Percentiles rank a stretch among this genome's conserved stretches.
Conservation (phyloP, 2,888 invertebrate genomes). For the Dermolepida albohirtum region DNA sequence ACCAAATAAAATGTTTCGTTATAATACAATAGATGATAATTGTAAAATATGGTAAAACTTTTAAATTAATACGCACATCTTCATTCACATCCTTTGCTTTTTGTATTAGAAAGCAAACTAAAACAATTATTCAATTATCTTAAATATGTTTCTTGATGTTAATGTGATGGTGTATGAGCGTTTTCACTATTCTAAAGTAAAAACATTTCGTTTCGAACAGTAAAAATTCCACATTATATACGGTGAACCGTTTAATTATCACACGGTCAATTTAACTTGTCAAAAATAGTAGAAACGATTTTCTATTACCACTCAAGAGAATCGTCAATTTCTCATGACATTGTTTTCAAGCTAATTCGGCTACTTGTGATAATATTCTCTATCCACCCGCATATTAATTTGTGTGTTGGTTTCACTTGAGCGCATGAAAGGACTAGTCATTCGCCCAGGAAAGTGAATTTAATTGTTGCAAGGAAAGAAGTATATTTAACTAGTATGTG, state of each 20-base stretch:
- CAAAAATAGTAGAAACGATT: conserved; percentile 13
- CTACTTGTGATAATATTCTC: conserved; percentile 18
- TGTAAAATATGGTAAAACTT: no score
- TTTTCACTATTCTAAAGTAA: conserved; percentile 23
- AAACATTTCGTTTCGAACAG: conserved; percentile 22
- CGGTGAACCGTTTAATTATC: conserved; percentile 27
- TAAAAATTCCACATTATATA: conserved; percentile 24
- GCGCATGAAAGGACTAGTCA: not conserved
- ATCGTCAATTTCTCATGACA: conserved; percentile 20
- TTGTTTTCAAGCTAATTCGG: conserved; percentile 15
- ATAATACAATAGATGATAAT: no score
- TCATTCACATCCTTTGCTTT: not conserved
- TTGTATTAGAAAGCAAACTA: conserved; percentile 4
- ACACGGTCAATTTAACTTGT: conserved; percentile 29
- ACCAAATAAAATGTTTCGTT: no score
- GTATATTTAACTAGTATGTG: no score
- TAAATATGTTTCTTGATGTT: conserved; percentile 10
- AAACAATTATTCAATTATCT: conserved; percentile 20
- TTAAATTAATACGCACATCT: no score
- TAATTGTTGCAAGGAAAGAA: no score
- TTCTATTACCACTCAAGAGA: conserved; percentile 18
- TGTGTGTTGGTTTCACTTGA: not conserved
- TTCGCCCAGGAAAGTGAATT: no score
- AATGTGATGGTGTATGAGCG: conserved; percentile 22
- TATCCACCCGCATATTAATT: conserved; percentile 16